phyloP scores from a whole-genome alignment of 2,113 vertebrate species.

The Silurus asotus region DNA sequence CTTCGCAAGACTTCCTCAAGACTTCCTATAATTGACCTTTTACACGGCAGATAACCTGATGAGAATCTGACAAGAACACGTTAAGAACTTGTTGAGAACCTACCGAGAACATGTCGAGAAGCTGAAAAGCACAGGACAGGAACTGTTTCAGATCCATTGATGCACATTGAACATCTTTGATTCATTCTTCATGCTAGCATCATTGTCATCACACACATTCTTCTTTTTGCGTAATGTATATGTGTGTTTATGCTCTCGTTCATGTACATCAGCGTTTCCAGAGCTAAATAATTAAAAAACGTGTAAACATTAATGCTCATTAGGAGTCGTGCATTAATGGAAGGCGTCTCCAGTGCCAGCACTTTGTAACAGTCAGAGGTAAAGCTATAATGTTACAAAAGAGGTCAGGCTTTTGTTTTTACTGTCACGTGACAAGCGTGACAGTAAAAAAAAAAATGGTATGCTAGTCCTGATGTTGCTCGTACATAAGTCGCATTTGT shows the following conservation, averaged over 20 bases:
- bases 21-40: slow-evolving; percentile 54
- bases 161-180: background rate
- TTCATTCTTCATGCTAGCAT: background rate
- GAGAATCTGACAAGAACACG: slow-evolving; percentile 34
- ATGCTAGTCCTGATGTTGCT: no score
- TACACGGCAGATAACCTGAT: slow-evolving; percentile 39
- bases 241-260: background rate
- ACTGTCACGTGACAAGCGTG: no score
- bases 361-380: background rate
- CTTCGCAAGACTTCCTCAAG: slow-evolving; percentile 50
- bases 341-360: background rate
- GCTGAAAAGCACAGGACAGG: slow-evolving; percentile 28
- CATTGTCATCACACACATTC: background rate
- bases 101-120: background rate
- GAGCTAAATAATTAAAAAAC: background rate
- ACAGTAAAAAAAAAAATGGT: no score
- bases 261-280: background rate
- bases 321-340: background rate
- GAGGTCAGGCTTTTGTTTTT: no score
- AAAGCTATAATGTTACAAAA: no score
- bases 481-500: no score
- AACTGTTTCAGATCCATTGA: slow-evolving; percentile 35
- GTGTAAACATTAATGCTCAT: background rate
- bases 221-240: background rate
- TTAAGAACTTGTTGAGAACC: no score